Conservation (phyloP, 2,797 vertebrate genomes). For the Parauchenoglanis punctatus region DNA sequence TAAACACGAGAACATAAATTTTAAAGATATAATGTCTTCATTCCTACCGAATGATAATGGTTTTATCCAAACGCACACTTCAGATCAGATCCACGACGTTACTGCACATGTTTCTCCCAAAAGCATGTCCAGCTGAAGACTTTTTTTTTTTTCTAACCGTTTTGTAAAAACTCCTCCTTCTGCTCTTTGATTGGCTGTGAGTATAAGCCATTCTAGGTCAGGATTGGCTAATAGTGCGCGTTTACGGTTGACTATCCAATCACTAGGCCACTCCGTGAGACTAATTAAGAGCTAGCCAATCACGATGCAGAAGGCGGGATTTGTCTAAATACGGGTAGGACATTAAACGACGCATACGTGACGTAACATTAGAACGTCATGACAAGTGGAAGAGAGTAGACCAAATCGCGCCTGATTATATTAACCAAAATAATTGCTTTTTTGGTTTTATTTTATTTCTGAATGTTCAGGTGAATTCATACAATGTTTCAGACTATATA, state of each 20-base stretch:
- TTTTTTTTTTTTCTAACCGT: not conserved
- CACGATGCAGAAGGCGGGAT: not conserved
- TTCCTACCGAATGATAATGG: constrained; percentile 1
- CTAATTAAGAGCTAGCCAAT: not conserved
- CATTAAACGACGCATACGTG: not conserved
- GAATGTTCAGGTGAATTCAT: not conserved
- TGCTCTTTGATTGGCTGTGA: not conserved
- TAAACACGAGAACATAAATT: not conserved
- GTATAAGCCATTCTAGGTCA: too few relatives aligned
- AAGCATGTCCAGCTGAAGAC: not conserved
- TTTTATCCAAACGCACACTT: not conserved
- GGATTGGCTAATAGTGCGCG: not conserved
- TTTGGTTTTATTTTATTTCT: not conserved
- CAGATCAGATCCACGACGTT: not conserved
- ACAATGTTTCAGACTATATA: not conserved
- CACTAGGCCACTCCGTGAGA: too few relatives aligned
- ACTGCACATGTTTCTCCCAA: constrained; percentile 1
- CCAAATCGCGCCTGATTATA: constrained; percentile 2
- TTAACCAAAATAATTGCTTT: not conserved
- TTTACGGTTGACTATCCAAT: not conserved
- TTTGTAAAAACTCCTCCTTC: not conserved
- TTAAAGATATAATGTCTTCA: not conserved
- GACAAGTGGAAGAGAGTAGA: not conserved
- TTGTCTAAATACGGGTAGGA: constrained; percentile 1
- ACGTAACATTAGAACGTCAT: not conserved